These are phyloP conservation scores for Bursaphelenchus okinawaensis DNA, from an alignment of 2,888 invertebrate genomes.

Conservation along the genomic window DNA sequence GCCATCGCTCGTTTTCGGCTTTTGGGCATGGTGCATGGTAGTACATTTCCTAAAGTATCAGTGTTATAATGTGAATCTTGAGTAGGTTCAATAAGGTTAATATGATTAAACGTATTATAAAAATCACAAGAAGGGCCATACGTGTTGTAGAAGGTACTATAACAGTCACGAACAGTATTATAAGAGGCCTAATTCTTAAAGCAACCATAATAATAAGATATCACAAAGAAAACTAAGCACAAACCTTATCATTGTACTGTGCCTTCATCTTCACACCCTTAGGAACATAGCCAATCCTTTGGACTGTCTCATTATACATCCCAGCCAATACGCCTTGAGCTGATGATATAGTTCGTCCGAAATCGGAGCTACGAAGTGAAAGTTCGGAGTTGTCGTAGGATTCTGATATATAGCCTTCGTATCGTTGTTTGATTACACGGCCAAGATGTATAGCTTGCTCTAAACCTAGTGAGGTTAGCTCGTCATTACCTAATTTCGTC, in stretches of 20 bases:
- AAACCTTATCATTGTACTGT: not conserved
- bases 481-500: not conserved
- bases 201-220: too few species aligned
- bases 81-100: too few species aligned
- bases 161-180: too few species aligned
- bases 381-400: not conserved
- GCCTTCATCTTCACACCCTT: not conserved
- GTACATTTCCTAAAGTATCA: not conserved
- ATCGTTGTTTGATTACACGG: not conserved
- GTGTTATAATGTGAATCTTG: too few species aligned
- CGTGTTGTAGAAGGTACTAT: too few species aligned
- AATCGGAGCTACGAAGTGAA: not conserved
- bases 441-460: not conserved
- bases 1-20: not conserved
- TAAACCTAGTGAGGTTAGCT: not conserved
- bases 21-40: not conserved
- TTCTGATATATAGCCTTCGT: not conserved
- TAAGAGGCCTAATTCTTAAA: too few species aligned
- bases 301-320: not conserved
- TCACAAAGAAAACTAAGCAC: too few species aligned
- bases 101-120: too few species aligned
- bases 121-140: too few species aligned
- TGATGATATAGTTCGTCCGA: not conserved
- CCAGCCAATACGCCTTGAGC: not conserved
- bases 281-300: not conserved